phyloP scores from a whole-genome alignment of 2,888 invertebrate species.

The Prenolepis imparis region DNA sequence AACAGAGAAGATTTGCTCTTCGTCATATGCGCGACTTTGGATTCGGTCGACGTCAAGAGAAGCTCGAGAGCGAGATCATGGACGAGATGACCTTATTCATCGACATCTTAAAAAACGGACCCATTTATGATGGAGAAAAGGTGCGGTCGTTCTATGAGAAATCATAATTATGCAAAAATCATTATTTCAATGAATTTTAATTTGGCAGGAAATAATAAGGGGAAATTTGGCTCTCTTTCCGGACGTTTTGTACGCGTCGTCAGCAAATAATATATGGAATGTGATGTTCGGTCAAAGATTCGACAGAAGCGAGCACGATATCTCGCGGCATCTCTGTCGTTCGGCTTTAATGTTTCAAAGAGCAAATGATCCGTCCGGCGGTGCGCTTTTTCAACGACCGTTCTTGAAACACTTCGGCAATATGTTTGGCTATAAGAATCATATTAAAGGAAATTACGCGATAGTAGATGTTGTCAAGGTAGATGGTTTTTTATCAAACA shows the following conservation, averaged over 20 bases:
- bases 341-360: conserved; percentile 88
- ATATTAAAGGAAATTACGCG: conserved; percentile 86
- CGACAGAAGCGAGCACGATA: conserved; percentile 87
- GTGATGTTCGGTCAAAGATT: conserved; percentile 87
- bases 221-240: conserved; percentile 87
- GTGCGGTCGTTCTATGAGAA: conserved; percentile 55
- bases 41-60: conserved; percentile 89
- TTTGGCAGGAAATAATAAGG: conserved; percentile 72
- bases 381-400: conserved; percentile 88
- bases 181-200: background rate
- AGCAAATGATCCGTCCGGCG: conserved; percentile 88
- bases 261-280: conserved; percentile 88
- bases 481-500: conserved; percentile 78
- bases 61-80: conserved; percentile 87
- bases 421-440: conserved; percentile 87
- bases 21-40: conserved; percentile 90
- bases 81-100: conserved; percentile 87
- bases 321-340: conserved; percentile 85
- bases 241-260: conserved; percentile 87
- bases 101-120: conserved; percentile 86
- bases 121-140: conserved; percentile 86
- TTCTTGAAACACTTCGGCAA: conserved; percentile 89
- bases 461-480: conserved; percentile 88
- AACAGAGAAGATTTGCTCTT: conserved; percentile 90
- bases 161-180: background rate